Base-by-base conservation (phyloP, 2,113 vertebrate genomes). In the Macaca nemestrina region DNA sequence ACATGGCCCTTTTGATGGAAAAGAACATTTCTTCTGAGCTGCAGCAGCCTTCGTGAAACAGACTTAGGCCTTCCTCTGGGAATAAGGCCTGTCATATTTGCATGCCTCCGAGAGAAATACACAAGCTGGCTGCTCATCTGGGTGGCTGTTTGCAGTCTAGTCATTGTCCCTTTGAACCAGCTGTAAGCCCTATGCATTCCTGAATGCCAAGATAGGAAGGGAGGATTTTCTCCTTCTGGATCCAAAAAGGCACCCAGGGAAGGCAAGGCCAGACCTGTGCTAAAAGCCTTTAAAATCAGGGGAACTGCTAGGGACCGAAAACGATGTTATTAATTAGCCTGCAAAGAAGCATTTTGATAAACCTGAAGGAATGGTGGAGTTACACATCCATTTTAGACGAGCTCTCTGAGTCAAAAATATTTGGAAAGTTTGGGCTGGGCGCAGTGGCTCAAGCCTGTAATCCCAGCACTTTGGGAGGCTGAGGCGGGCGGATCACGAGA, bases 51-150 rank as follows among this genome's bases (percentile, higher is more conserved):
- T 76, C 32, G 27, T 4, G 70, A 48, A 23, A 55, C 6, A 23
- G 1, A 0, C 68, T 9, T 25, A 11, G 35, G 55, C 40, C 40
- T 75, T 57, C 94, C 55, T 55, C 13, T 6, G 72, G 93, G 64
- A 52, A 43, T 9, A 0, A 0, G 0, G 38, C 23, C 92, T 32
- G 35, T 48, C 57, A 0, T 16, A 6, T 70, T 16, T 22, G 70
- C 22, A 0, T 0, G 86, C 68, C 67, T 95, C 67, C 0, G 0
- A 67, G 73, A 95, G 78, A 76, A 55, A 73, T 1, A 5, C 52
- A 17, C 1, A 4, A 73, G 94, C 84, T 3, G 59, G 23, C 79
- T 45, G 83, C 87, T 57, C 59, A 0, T 45, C 40, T 20, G 76
- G 68, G 89, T 0, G 0, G 59, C 32, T 75, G n/a, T 59, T 84